A percentile compares a stretch with the other conserved stretches of the same genome.
phyloP scores from a whole-genome alignment of 2,113 vertebrate genomes.

The Scolopax mira region DNA sequence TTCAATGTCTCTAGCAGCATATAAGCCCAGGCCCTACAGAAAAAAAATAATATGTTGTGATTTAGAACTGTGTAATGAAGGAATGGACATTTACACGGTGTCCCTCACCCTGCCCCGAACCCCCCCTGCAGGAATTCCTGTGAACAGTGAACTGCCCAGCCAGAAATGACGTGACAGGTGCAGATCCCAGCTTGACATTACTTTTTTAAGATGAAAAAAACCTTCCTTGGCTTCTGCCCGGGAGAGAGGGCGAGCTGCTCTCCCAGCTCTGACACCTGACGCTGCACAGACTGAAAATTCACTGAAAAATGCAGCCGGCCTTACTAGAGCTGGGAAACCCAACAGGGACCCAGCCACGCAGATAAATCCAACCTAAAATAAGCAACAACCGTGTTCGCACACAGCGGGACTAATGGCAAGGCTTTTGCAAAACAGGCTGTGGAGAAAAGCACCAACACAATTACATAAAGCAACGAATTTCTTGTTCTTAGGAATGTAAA shows the following conservation, averaged over 20 bases:
- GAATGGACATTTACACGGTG: too few relatives aligned
- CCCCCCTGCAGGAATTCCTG: background rate
- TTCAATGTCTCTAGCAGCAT: conserved; percentile 96
- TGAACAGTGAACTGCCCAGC: background rate
- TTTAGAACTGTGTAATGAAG: background rate
- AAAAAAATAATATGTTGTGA: accelerated
- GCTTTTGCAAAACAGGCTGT: background rate
- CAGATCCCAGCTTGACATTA: background rate
- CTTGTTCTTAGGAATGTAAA: accelerated
- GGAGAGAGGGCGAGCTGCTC: too few relatives aligned
- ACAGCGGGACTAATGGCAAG: background rate
- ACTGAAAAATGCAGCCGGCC: background rate
- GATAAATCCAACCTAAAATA: background rate
- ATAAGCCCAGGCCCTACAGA: conserved; percentile 91
- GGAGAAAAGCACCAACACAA: background rate
- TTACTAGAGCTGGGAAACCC: background rate
- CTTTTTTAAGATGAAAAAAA: background rate
- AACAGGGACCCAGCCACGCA: background rate
- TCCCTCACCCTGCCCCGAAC: background rate
- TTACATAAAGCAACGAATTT: accelerated
- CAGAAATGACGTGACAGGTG: background rate
- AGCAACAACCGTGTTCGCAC: background rate
- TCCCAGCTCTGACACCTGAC: background rate
- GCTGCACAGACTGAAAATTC: background rate
- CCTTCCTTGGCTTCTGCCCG: background rate